A percentile compares a stretch with the other conserved stretches of the same genome.
Conservation (phyloP, 1,140 invertebrate genomes). For the Orius laevigatus region DNA sequence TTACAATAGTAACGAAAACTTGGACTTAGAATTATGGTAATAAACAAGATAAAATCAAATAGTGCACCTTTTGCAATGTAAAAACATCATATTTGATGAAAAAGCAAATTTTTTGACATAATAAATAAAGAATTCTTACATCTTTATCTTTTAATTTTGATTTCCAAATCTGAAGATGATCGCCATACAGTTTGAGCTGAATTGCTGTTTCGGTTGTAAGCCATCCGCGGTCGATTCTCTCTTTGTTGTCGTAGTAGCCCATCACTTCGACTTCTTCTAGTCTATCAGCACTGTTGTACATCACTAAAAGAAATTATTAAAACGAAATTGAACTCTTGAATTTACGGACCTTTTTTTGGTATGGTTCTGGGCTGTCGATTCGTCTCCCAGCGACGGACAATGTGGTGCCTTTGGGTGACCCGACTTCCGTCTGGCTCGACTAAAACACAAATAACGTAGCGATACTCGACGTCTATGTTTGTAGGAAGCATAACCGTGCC, state of each 20-base stretch:
- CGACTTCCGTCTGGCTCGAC: constrained; percentile 31
- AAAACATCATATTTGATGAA: too few relatives aligned
- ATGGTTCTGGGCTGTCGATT: constrained; percentile 50
- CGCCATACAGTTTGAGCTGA: constrained; percentile 72
- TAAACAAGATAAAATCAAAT: too few relatives aligned
- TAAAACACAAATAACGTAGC: constrained; percentile 56
- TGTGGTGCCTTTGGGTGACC: constrained; percentile 29
- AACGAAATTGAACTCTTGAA: background rate
- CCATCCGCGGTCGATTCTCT: constrained; percentile 66
- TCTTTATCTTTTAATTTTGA: constrained; percentile 51
- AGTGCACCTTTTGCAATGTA: too few relatives aligned
- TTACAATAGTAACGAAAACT: too few relatives aligned
- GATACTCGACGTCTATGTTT: constrained; percentile 45
- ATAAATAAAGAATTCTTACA: constrained; percentile 29
- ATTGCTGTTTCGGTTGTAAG: constrained; percentile 68
- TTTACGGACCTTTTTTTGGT: constrained; percentile 29
- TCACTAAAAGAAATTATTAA: background rate
- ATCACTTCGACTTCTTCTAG: constrained; percentile 34
- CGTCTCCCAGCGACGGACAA: constrained; percentile 72
- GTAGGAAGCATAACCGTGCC: constrained; percentile 25
- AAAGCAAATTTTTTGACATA: too few relatives aligned
- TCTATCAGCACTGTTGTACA: constrained; percentile 23
- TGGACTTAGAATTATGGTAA: too few relatives aligned
- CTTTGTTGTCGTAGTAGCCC: constrained; percentile 43
- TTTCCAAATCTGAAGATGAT: constrained; percentile 69